A percentile compares a stretch with the other conserved stretches of the same genome.
phyloP scores from a whole-genome alignment of 2,797 vertebrate species.

The Etheostoma perlongum region DNA sequence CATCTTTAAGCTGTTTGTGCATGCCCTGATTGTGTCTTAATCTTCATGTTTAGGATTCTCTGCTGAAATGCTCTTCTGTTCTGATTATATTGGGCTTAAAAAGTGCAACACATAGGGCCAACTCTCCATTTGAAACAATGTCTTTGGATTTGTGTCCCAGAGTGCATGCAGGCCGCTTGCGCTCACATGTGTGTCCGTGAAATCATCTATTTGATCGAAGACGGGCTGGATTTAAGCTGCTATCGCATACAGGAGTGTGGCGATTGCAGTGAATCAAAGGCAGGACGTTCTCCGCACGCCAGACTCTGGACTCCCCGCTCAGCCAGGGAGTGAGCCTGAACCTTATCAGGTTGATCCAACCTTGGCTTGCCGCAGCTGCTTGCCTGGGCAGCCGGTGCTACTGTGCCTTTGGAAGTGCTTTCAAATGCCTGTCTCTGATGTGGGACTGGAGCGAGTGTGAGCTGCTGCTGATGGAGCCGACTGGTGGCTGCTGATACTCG shows the following conservation, averaged over 20 bases:
- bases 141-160: conserved; percentile 17
- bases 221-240: conserved; percentile 40
- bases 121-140: conserved; percentile 29
- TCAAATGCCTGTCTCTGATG: conserved; percentile 62
- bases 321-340: conserved; percentile 32
- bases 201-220: conserved; percentile 61
- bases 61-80: conserved; percentile 37
- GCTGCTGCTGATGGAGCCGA: conserved; percentile 30
- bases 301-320: conserved; percentile 26
- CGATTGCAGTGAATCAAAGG: conserved; percentile 56
- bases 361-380: conserved; percentile 20
- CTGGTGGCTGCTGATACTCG: conserved; percentile 55
- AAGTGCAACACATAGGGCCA: conserved; percentile 13
- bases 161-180: neutral
- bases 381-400: conserved; percentile 19
- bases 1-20: conserved; percentile 72
- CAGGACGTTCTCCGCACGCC: conserved; percentile 11
- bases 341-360: conserved; percentile 68
- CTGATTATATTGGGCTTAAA: conserved; percentile 35
- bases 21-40: conserved; percentile 56
- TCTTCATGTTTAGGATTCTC: conserved; percentile 56
- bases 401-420: conserved; percentile 37
- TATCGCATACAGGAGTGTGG: conserved; percentile 40
- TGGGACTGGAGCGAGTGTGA: conserved; percentile 52
- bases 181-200: conserved; percentile 34